Evolutionary conservation across 2,113 vertebrate genomes (phyloP), one percentile per base, ranked within the genome.

Genomic region (Calidris pugnax): DNA sequence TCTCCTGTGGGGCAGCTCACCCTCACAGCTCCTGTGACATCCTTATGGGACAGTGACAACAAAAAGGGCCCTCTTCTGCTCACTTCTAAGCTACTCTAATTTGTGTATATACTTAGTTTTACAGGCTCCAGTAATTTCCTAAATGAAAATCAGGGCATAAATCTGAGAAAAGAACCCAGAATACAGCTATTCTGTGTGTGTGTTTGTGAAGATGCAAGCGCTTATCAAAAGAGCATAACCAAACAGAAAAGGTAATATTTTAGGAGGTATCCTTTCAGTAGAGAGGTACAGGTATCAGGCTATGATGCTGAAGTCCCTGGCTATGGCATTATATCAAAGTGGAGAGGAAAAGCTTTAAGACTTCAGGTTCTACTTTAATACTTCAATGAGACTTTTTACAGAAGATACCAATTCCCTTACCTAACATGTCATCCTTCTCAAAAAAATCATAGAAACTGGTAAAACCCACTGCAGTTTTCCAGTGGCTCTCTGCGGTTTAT

Each of bases 1-100:
- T 0, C 5, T 43, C 26, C 28, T 3, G 0, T 23, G 33, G 26
- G 28, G 24, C 51, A 72, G 41, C 12, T 47, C 8, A 14, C 8
- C 10, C 17, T 79, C 45, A 27, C 24, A 30, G 55, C 26, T 2
- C 6, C 45, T n/a, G 6, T 33, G 47, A n/a, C n/a, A 63, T 22
- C 59, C 21, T 80, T 27, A 62, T 2, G 13, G 59, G 19, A 66
- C 33, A 69, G 7, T 4, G 14, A 35, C 33, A 85, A 10, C 51
- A 91, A 48, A 88, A 84, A 53, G 18, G 22, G 17, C 4, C 7
- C 17, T 66, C 41, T 62, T 69, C 21, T 62, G 19, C 37, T 87
- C 50, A 26, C 14, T 10, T 74, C 71, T 53, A 35, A 67, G 28
- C n/a, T n/a, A 27, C 50, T 84, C 32, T 30, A 18, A 35, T 55